Evolutionary conservation across 1,140 invertebrate species (phyloP).

Genomic region (Pinna nobilis): DNA sequence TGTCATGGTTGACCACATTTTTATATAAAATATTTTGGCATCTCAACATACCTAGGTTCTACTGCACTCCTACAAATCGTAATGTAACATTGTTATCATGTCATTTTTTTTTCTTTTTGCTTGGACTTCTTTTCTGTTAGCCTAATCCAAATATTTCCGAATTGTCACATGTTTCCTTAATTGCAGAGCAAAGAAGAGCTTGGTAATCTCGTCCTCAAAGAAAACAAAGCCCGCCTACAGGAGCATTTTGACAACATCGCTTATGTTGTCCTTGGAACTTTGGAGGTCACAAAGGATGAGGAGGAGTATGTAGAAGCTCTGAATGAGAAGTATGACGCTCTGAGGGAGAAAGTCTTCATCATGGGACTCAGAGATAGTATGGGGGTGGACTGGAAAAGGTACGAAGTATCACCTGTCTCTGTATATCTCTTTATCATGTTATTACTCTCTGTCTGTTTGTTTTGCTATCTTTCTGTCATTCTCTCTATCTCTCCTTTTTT

Average conservation of each 20-base stretch:
- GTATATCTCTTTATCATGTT: slow-evolving; percentile 2
- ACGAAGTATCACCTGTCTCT: slow-evolving; percentile 16
- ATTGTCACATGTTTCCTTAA: slow-evolving; percentile 19
- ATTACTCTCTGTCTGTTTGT: too few relatives aligned
- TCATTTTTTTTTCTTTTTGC: too few relatives aligned
- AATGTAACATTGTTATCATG: too few relatives aligned
- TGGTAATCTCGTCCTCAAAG: slow-evolving; percentile 37
- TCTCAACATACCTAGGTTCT: too few relatives aligned
- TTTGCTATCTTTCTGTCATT: too few relatives aligned
- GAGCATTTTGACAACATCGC: slow-evolving; percentile 65
- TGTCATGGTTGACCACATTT: neutral
- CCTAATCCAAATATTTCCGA: neutral
- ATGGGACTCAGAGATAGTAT: slow-evolving; percentile 56
- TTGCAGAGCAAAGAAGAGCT: slow-evolving; percentile 51
- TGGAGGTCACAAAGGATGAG: slow-evolving; percentile 57
- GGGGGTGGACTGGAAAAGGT: slow-evolving; percentile 62
- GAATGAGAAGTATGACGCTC: slow-evolving; percentile 63
- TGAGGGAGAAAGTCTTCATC: slow-evolving; percentile 62
- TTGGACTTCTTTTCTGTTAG: too few relatives aligned
- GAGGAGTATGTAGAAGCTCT: slow-evolving; percentile 61
- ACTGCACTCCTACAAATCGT: neutral
- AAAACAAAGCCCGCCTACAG: slow-evolving; percentile 40
- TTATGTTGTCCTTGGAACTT: slow-evolving; percentile 50
- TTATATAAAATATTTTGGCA: neutral
- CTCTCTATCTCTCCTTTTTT: too few relatives aligned